phyloP scores from a whole-genome alignment of 2,113 vertebrate genomes.

The Mastomys natalensis region DNA sequence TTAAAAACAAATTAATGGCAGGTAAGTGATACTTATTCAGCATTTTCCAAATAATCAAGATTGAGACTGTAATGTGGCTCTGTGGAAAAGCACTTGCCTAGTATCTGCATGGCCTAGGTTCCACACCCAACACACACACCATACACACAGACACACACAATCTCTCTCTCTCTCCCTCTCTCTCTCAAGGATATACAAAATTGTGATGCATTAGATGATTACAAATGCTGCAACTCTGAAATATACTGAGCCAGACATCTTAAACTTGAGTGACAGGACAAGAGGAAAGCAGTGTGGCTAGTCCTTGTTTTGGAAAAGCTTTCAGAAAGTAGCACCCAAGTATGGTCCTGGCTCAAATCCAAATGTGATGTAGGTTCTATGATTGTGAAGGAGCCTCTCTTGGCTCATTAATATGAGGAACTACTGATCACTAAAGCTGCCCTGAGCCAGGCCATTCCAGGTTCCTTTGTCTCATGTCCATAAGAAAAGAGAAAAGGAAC shows the following conservation, averaged over 20 bases:
- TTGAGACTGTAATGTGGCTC: neutral
- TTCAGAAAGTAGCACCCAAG: neutral
- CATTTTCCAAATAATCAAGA: neutral
- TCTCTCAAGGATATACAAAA: constrained; percentile 14
- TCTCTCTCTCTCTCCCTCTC: too few species aligned
- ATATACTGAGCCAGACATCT: neutral
- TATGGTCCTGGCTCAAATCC: neutral
- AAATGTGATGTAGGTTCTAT: neutral
- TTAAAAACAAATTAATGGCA: neutral
- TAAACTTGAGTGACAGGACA: neutral
- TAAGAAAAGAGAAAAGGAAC: neutral
- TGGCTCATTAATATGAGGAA: neutral
- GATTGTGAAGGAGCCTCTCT: neutral
- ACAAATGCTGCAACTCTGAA: neutral
- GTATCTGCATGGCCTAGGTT: neutral
- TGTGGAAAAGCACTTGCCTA: neutral
- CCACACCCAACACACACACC: too few species aligned
- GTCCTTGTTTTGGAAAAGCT: neutral
- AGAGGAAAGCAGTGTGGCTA: neutral
- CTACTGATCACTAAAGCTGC: neutral
- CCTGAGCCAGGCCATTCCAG: neutral
- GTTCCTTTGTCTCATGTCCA: neutral
- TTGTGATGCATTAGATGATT: neutral
- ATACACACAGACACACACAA: neutral
- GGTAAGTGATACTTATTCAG: neutral